phyloP scores from a whole-genome alignment of 2,797 vertebrate species.

The Gouania willdenowi region DNA sequence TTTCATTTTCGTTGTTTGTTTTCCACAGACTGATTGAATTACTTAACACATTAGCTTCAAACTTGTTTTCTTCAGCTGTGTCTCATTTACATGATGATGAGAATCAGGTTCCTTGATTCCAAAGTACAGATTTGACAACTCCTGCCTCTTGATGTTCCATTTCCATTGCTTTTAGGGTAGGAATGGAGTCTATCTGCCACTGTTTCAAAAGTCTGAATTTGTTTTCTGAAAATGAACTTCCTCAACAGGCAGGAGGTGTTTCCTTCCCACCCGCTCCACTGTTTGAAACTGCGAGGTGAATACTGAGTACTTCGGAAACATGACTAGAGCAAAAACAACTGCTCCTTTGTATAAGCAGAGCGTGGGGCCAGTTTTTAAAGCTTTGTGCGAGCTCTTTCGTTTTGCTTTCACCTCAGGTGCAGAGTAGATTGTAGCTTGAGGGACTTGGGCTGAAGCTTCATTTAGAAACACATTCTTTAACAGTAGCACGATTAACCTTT shows the following conservation, averaged over 20 bases:
- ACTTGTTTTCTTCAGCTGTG: slow-evolving; percentile 23
- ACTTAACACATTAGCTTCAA: slow-evolving; percentile 15
- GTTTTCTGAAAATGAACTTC: slow-evolving; percentile 72
- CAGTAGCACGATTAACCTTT: slow-evolving; percentile 18
- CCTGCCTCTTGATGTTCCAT: slow-evolving; percentile 10
- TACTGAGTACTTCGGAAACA: slow-evolving; percentile 69
- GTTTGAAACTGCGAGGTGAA: slow-evolving; percentile 69
- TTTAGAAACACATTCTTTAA: slow-evolving; percentile 19
- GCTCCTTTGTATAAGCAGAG: slow-evolving; percentile 61
- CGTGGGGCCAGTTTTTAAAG: slow-evolving; percentile 48
- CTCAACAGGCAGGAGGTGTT: slow-evolving; percentile 71
- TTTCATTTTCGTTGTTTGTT: slow-evolving; percentile 14
- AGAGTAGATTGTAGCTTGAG: slow-evolving; percentile 13
- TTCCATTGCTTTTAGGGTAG: slow-evolving; percentile 15
- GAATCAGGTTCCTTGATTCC: slow-evolving; percentile 35
- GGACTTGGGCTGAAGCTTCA: no score
- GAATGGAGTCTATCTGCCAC: slow-evolving; percentile 20
- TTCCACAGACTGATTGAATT: slow-evolving; percentile 20
- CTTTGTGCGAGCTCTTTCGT: slow-evolving; percentile 49
- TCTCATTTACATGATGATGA: slow-evolving; percentile 17
- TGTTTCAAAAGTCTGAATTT: slow-evolving; percentile 59
- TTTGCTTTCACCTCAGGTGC: slow-evolving; percentile 34
- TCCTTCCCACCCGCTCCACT: slow-evolving; percentile 64
- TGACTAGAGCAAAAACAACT: slow-evolving; percentile 71
- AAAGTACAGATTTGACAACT: slow-evolving; percentile 20